Conservation (phyloP, 37 sponge, comb jelly and placozoan species). For the Ephydatia muelleri region DNA sequence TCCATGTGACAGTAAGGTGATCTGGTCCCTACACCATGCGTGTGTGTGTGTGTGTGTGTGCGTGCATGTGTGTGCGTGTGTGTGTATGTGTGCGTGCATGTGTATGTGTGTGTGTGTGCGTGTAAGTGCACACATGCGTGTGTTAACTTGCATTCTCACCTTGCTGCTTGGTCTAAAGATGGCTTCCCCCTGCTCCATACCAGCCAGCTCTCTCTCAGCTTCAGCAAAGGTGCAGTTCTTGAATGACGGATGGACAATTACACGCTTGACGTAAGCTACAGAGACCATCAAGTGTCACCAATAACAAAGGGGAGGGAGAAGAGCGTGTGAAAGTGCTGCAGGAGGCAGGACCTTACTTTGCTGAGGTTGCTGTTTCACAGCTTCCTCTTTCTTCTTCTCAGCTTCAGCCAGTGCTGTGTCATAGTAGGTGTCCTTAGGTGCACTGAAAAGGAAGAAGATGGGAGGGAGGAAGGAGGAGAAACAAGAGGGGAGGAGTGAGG, state of each 20-base stretch:
- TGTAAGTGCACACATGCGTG: not conserved
- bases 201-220: constrained; percentile 66
- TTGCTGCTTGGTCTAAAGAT: constrained; percentile 95
- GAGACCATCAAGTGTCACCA: not conserved
- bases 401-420: constrained; percentile 68
- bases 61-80: too few species aligned
- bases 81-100: not conserved
- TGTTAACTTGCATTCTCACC: constrained; percentile 33
- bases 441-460: constrained; percentile 9
- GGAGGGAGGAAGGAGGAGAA: not conserved
- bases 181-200: constrained; percentile 85
- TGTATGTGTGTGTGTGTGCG: not conserved
- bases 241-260: constrained; percentile 94
- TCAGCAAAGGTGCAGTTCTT: constrained; percentile 79
- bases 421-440: constrained; percentile 86
- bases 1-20: constrained; percentile 93
- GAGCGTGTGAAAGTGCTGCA: not conserved
- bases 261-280: constrained; percentile 71
- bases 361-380: constrained; percentile 61
- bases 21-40: constrained; percentile 76
- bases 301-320: not conserved
- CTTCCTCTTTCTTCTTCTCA: constrained; percentile 70
- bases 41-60: too few species aligned
- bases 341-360: constrained; percentile 41
- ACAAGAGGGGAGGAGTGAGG: too few species aligned